Percentiles rank a stretch among this genome's conserved stretches.
Evolutionary conservation across 2,113 vertebrate species (phyloP).

Genomic region (Rhabdornis inornatus): DNA sequence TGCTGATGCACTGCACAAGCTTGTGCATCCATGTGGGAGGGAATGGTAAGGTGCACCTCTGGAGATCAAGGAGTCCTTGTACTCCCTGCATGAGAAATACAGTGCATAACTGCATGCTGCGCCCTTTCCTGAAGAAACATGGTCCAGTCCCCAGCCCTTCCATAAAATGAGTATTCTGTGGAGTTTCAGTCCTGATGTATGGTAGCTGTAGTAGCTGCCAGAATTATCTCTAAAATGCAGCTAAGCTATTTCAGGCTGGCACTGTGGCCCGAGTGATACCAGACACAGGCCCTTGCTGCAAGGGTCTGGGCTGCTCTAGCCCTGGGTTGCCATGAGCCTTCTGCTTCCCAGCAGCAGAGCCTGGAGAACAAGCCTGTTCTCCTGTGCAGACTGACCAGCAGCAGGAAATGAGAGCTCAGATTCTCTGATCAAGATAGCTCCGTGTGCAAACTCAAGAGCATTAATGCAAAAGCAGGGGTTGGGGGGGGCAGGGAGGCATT

Average conservation of each 20-base stretch:
- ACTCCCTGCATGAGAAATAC: not conserved
- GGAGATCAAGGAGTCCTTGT: not conserved
- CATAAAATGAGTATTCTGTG: not conserved
- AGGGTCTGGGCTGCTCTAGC: not conserved
- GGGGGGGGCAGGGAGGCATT: not conserved
- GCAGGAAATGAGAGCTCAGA: slow-evolving; percentile 49
- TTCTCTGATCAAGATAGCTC: not conserved
- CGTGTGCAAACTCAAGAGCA: not conserved
- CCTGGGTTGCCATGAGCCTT: not conserved
- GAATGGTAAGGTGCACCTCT: not conserved
- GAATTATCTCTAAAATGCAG: not conserved
- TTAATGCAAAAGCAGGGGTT: not conserved
- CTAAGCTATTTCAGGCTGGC: not conserved
- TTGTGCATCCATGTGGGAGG: not conserved
- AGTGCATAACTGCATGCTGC: not conserved
- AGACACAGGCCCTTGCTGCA: not conserved
- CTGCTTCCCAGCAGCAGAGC: not conserved
- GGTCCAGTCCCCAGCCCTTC: not conserved
- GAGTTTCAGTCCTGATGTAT: not conserved
- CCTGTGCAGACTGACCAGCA: not conserved
- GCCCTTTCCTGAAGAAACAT: not conserved
- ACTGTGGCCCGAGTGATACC: not conserved
- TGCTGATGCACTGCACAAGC: not conserved
- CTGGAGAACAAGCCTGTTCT: not conserved
- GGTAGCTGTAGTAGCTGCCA: not conserved